Evolutionary conservation across 2,888 invertebrate species (phyloP).

Genomic region (Liodrosophila aerea): DNA sequence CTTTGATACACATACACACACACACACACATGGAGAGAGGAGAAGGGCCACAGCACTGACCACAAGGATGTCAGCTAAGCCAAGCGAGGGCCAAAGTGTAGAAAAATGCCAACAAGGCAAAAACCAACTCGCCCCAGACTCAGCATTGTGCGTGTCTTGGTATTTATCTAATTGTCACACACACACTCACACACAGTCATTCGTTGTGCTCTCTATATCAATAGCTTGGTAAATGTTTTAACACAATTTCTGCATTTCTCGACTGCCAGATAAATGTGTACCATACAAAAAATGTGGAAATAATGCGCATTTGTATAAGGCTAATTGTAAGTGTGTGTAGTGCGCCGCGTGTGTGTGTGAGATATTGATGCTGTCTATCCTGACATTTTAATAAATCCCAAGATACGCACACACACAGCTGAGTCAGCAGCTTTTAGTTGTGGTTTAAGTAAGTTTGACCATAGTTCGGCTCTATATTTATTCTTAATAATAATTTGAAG

Average conservation of each 20-base stretch:
- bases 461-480: too few relatives aligned
- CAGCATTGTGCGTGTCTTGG: conserved; percentile 50
- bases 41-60: conserved; percentile 31
- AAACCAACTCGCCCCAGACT: conserved; percentile 16
- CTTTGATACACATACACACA: conserved; percentile 38
- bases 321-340: conserved; percentile 56
- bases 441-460: too few relatives aligned
- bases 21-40: conserved; percentile 5
- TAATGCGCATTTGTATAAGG: conserved; percentile 67
- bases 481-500: too few relatives aligned
- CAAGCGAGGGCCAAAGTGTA: conserved; percentile 55
- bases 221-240: conserved; percentile 46
- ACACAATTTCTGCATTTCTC: conserved; percentile 61
- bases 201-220: neutral
- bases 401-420: conserved; percentile 21
- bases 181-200: conserved; percentile 28
- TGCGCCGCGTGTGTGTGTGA: conserved; percentile 18
- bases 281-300: conserved; percentile 62
- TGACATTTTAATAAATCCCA: conserved; percentile 71
- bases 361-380: conserved; percentile 62
- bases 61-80: conserved; percentile 51
- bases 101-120: conserved; percentile 72
- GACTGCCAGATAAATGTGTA: conserved; percentile 54
- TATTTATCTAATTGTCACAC: conserved; percentile 73
- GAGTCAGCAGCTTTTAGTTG: conserved; percentile 56